These are phyloP conservation scores for Lutraria rhynchaena DNA, from an alignment of 1,140 invertebrate species.

Conservation along the genomic window DNA sequence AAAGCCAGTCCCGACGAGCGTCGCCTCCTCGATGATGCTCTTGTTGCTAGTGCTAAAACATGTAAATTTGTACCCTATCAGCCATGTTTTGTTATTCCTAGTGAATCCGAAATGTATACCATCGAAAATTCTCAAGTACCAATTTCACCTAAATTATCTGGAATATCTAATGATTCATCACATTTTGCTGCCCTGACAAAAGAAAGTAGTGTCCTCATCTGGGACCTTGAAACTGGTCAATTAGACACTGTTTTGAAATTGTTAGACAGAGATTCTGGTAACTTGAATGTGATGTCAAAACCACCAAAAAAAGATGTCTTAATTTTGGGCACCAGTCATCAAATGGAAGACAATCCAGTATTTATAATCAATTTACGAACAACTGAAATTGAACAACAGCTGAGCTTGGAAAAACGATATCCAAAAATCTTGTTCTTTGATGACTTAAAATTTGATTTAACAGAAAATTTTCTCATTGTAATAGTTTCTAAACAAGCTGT, in stretches of 20 bases:
- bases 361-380: slow-evolving; percentile 58
- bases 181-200: slow-evolving; percentile 60
- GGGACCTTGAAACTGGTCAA: slow-evolving; percentile 64
- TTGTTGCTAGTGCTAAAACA: slow-evolving; percentile 35
- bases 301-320: slow-evolving; percentile 50
- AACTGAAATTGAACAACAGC: slow-evolving; percentile 51
- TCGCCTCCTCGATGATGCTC: slow-evolving; percentile 57
- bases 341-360: slow-evolving; percentile 59
- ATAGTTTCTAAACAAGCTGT: slow-evolving; percentile 54
- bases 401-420: slow-evolving; percentile 63
- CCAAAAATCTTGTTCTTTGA: slow-evolving; percentile 61
- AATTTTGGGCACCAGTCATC: slow-evolving; percentile 62
- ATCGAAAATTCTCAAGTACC: slow-evolving; percentile 64
- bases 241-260: slow-evolving; percentile 55
- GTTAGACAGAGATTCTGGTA: slow-evolving; percentile 37
- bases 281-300: slow-evolving; percentile 63
- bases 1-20: slow-evolving; percentile 58
- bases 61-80: slow-evolving; percentile 59
- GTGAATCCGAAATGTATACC: slow-evolving; percentile 60
- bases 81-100: slow-evolving; percentile 60
- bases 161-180: slow-evolving; percentile 60
- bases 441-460: slow-evolving; percentile 58
- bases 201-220: slow-evolving; percentile 60
- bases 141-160: slow-evolving; percentile 39
- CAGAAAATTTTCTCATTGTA: slow-evolving; percentile 45